Evolutionary conservation across 2,888 invertebrate genomes (phyloP).

Genomic region (Scaptomyza polygonia): DNA sequence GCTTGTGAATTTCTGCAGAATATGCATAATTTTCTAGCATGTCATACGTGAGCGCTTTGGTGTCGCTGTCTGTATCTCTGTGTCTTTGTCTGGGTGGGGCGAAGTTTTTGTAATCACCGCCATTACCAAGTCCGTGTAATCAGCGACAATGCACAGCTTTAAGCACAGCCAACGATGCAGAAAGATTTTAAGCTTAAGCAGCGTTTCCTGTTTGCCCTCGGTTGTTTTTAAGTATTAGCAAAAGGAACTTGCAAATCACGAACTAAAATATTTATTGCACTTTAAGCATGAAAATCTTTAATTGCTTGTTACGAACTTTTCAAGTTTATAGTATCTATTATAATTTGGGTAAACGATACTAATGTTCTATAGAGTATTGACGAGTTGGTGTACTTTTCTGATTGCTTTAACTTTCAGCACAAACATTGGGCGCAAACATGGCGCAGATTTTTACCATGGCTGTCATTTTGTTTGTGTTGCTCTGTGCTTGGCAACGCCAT

Average conservation of each 20-base stretch:
- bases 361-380: conserved; percentile 16
- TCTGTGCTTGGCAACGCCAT: conserved; percentile 73
- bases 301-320: neutral
- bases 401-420: conserved; percentile 48
- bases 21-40: conserved; percentile 74
- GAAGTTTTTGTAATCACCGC: conserved; percentile 74
- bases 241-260: neutral
- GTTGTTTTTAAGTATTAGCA: neutral
- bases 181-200: conserved; percentile 25
- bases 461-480: conserved; percentile 51
- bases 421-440: conserved; percentile 64
- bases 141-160: conserved; percentile 66
- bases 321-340: neutral
- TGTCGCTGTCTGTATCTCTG: conserved; percentile 29
- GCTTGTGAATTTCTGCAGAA: conserved; percentile 60
- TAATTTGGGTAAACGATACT: neutral
- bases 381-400: conserved; percentile 2
- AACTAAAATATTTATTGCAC: neutral
- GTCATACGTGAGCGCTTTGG: conserved; percentile 63
- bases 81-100: conserved; percentile 2
- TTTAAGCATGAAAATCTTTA: neutral
- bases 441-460: conserved; percentile 43
- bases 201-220: neutral
- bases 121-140: conserved; percentile 75
- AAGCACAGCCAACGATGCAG: conserved; percentile 47